Evolutionary conservation across 1,140 invertebrate species (phyloP).

Genomic region (Dreissena rostriformis): DNA sequence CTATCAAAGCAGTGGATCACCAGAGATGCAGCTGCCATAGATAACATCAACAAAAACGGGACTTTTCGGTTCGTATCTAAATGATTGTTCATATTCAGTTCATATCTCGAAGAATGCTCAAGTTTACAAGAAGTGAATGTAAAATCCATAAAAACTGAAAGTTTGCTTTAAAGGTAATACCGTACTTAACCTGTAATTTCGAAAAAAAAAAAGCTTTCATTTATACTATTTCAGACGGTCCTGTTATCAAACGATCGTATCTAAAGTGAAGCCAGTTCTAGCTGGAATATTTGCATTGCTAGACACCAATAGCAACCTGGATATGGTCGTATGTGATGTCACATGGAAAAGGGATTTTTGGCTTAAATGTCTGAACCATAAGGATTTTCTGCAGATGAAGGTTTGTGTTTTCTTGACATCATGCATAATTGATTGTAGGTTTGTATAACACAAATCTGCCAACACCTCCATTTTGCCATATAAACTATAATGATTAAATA

Average conservation of each 20-base stretch:
- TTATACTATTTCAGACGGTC: slow-evolving; percentile 29
- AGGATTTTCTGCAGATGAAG: slow-evolving; percentile 1
- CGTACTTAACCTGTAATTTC: no score
- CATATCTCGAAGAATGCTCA: background rate
- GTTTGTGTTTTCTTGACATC: no score
- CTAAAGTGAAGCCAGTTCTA: slow-evolving; percentile 39
- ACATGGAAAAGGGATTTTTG: slow-evolving; percentile 36
- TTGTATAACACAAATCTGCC: no score
- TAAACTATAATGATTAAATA: no score
- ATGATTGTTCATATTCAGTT: background rate
- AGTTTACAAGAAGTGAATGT: background rate
- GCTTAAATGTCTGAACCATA: slow-evolving; percentile 14
- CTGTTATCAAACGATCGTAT: slow-evolving; percentile 27
- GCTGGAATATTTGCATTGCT: slow-evolving; percentile 48
- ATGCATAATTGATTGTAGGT: no score
- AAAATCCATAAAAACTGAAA: background rate
- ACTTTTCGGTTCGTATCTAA: slow-evolving; percentile 63
- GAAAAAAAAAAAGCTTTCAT: background rate
- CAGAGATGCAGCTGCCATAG: slow-evolving; percentile 63
- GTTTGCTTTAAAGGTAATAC: background rate
- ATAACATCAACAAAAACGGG: slow-evolving; percentile 66
- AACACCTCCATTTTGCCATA: no score
- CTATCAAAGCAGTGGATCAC: slow-evolving; percentile 61
- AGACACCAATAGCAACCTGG: slow-evolving; percentile 41
- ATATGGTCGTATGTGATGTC: slow-evolving; percentile 19